A percentile compares a stretch with the other conserved stretches of the same genome.
phyloP scores from a whole-genome alignment of 2,888 invertebrate genomes.

The Melipona beecheii region DNA sequence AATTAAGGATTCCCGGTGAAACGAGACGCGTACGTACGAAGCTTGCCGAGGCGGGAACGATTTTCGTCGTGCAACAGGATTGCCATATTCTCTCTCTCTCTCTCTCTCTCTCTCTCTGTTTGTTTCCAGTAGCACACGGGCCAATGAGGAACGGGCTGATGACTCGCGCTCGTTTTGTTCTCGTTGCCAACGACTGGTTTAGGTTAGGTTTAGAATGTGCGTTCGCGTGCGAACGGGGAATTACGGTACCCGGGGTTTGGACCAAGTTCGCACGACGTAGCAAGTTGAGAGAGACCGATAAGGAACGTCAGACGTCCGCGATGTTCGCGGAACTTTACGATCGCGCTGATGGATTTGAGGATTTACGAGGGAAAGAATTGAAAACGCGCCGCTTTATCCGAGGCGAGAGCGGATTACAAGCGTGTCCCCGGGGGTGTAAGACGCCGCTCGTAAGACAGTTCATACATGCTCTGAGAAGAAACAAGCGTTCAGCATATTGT shows the following conservation, averaged over 20 bases:
- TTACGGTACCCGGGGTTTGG: background rate
- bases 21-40: conserved; percentile 41
- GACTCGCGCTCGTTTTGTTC: background rate
- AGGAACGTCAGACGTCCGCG: background rate
- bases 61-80: conserved; percentile 60
- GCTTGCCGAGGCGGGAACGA: conserved; percentile 63
- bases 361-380: background rate
- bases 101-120: background rate
- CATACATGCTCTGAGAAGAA: conserved; percentile 25
- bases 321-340: background rate
- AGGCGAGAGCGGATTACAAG: conserved; percentile 13
- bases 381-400: background rate
- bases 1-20: conserved; percentile 64
- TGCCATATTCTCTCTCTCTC: conserved; percentile 9
- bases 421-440: background rate
- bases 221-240: background rate
- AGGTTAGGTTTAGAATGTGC: too few species aligned
- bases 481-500: conserved; percentile 34
- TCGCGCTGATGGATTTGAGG: background rate
- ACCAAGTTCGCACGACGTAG: background rate
- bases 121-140: conserved; percentile 50
- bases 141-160: conserved; percentile 8
- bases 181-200: background rate
- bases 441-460: conserved; percentile 13
- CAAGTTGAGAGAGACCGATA: background rate